These are phyloP conservation scores for Xerus inauris DNA, from an alignment of 2,113 vertebrate species.

Conservation along the genomic window DNA sequence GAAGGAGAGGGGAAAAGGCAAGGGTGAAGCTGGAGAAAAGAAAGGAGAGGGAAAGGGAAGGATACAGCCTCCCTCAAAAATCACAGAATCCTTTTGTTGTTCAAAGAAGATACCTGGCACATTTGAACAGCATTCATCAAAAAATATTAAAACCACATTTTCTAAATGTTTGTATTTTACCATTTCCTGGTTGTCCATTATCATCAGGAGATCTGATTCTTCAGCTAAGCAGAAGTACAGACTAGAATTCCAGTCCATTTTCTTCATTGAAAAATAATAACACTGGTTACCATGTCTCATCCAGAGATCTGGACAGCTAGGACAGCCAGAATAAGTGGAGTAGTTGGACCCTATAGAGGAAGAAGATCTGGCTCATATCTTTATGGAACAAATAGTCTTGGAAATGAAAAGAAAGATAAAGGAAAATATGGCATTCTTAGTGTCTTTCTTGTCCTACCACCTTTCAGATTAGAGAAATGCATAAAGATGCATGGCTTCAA, in stretches of 20 bases:
- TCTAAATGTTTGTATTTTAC: conserved; percentile 58
- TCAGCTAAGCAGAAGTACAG: conserved; percentile 70
- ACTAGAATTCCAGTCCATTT: conserved; percentile 81
- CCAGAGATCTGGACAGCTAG: conserved; percentile 80
- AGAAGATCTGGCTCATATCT: neutral
- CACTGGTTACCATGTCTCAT: conserved; percentile 76
- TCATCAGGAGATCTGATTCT: conserved; percentile 74
- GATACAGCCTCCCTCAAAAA: neutral
- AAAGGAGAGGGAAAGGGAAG: neutral
- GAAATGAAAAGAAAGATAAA: neutral
- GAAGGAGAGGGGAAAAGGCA: neutral
- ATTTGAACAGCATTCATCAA: neutral
- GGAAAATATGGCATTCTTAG: neutral
- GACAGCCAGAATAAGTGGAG: neutral
- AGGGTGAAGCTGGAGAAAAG: neutral
- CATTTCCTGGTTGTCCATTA: conserved; percentile 50
- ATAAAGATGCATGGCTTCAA: neutral
- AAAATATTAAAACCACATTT: neutral
- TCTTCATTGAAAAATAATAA: conserved; percentile 78
- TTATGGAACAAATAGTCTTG: neutral
- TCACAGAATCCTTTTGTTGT: neutral
- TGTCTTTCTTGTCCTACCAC: neutral
- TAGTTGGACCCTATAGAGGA: neutral
- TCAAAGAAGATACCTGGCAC: neutral
- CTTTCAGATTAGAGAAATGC: neutral